These are phyloP conservation scores for Drosophila erecta DNA, from an alignment of 1,140 invertebrate species.

Conservation along the genomic window DNA sequence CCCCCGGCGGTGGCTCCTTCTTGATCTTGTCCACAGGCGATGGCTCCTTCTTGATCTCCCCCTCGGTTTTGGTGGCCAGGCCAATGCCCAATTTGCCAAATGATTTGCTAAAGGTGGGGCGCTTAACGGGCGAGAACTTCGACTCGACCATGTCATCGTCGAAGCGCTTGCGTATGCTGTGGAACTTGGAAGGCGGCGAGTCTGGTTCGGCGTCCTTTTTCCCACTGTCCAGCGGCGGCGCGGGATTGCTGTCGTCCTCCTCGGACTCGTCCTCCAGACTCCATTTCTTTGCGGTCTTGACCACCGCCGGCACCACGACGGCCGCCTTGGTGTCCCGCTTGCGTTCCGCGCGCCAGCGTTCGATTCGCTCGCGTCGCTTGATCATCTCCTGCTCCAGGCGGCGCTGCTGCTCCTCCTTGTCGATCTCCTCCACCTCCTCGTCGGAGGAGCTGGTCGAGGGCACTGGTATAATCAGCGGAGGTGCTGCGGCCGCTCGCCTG, in stretches of 20 bases:
- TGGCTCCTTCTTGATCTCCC: too few species aligned
- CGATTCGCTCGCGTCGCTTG: constrained; percentile 96
- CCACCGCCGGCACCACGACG: constrained; percentile 66
- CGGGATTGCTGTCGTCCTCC: constrained; percentile 86
- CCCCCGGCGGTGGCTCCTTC: constrained; percentile 1
- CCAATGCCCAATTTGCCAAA: constrained; percentile 51
- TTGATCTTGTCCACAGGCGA: too few species aligned
- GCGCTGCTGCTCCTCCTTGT: constrained; percentile 93
- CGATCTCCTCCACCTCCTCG: constrained; percentile 69
- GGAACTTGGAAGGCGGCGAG: constrained; percentile 75
- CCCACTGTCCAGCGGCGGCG: constrained; percentile 25
- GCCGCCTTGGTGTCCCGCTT: constrained; percentile 88
- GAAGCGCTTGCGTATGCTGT: constrained; percentile 85
- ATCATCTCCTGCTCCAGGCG: constrained; percentile 98
- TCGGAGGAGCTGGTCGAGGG: constrained; percentile 64
- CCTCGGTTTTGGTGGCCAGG: constrained; percentile 21
- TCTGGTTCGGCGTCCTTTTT: constrained; percentile 67
- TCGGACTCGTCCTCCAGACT: constrained; percentile 96
- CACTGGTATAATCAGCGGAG: constrained; percentile 57
- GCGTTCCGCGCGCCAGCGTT: constrained; percentile 95
- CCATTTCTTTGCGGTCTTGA: constrained; percentile 92
- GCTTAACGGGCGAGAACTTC: constrained; percentile 83
- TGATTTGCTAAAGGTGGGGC: constrained; percentile 60
- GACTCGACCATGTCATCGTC: constrained; percentile 86
- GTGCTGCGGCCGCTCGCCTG: constrained; percentile 30